Percentiles rank a stretch among this genome's conserved stretches.
Conservation (phyloP, 2,113 vertebrate genomes). For the Eretmochelys imbricata region DNA sequence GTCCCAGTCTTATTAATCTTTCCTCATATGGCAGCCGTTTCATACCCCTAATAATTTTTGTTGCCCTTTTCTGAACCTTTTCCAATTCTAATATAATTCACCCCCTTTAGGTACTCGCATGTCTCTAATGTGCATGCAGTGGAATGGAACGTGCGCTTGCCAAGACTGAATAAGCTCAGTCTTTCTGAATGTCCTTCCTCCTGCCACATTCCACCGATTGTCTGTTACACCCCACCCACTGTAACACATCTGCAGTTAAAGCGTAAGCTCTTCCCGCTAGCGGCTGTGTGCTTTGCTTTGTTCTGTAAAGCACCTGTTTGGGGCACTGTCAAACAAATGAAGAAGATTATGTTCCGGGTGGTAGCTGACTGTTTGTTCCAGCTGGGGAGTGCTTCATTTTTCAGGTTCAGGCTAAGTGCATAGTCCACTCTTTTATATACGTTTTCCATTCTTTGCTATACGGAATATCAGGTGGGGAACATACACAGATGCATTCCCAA, state of each 20-base stretch:
- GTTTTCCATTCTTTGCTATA: neutral
- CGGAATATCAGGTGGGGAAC: neutral
- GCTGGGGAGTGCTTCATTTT: neutral
- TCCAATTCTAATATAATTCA: too few species aligned
- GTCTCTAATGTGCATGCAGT: neutral
- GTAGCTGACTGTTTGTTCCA: neutral
- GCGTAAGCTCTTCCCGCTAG: neutral
- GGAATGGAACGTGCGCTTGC: neutral
- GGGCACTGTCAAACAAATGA: neutral
- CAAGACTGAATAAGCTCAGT: neutral
- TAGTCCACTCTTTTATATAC: neutral
- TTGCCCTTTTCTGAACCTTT: too few species aligned
- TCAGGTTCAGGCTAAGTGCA: neutral
- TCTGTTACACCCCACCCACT: neutral
- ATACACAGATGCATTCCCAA: neutral
- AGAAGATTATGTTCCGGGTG: neutral
- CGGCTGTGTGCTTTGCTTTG: neutral
- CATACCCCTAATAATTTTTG: too few species aligned
- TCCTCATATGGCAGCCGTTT: too few species aligned
- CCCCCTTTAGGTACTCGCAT: too few species aligned
- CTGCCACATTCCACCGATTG: neutral
- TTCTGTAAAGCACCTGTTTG: too few species aligned
- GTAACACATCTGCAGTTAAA: neutral
- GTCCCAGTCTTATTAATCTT: too few species aligned
- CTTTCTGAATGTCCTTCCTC: neutral